Evolutionary conservation across 2,113 vertebrate genomes (phyloP), one percentile per base, ranked within the genome.

Genomic region (Pogonocichla stellata): DNA sequence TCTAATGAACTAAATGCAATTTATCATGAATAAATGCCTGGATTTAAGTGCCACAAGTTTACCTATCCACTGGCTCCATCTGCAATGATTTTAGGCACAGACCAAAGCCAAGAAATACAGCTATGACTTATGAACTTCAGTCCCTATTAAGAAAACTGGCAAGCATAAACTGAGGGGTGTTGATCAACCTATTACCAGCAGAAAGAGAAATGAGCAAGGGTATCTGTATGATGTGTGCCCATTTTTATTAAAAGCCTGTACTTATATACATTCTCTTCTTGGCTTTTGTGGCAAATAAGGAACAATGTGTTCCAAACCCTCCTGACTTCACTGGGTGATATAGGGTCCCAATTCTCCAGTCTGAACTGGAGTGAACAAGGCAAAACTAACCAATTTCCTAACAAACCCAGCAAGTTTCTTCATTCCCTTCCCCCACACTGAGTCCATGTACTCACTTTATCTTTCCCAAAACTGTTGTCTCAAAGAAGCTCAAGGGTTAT

Each of bases 351-450:
- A 1, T 79, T 43, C 42, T 94, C 93, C 70, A 66, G 90, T 51
- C 7, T 29, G 64, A 92, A 73, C 91, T 90, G 74, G 87, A 95
- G 43, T 5, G 7, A 93, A 36, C 71, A 88, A 82, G 85, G 58
- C 28, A 95, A 90, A 93, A 80, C 29, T 38, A 87, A 92, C 66
- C 34, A 38, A 77, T 94, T 95, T 97, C 78, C 91, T 77, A 91
- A 96, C 47, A 94, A 91, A 96, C 36, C 54, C 90, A 93, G 58
- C 54, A 88, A 88, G 62, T 94, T 96, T 94, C 90, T 95, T 94
- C 71, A 92, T 57, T 92, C 58, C 64, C 71, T 83, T 65, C 81
- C 74, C n/a, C 85, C 62, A 72, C 62, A 51, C 20, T 16, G 54
- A 91, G 61, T 50, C 70, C 62, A 42, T 73, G 45, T 38, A 77